Evolutionary conservation across 2,113 vertebrate species (phyloP).

Genomic region (Recurvirostra avosetta): DNA sequence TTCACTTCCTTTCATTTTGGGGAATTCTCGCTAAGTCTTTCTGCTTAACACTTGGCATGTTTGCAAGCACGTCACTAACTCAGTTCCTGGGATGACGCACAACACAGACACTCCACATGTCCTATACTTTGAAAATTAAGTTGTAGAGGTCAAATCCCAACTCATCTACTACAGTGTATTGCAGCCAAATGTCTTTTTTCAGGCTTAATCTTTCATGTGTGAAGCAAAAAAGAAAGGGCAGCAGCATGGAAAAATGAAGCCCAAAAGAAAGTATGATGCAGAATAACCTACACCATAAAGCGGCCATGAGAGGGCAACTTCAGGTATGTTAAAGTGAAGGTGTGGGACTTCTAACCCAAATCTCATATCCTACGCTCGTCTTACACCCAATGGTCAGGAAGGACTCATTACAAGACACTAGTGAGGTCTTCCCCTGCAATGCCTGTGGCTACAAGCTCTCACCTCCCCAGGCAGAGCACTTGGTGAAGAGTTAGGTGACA

Average conservation of each 20-base stretch:
- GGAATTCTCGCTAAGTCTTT: background rate
- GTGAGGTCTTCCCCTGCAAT: accelerated
- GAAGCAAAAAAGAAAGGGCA: background rate
- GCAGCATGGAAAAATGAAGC: background rate
- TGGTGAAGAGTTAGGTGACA: background rate
- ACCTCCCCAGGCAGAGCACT: background rate
- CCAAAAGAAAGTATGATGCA: background rate
- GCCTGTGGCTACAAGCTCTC: background rate
- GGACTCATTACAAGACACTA: background rate
- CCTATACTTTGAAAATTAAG: background rate
- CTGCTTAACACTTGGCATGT: background rate
- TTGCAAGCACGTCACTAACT: background rate
- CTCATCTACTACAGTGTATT: background rate
- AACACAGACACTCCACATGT: background rate
- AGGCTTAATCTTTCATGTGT: background rate
- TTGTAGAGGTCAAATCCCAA: background rate
- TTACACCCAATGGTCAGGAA: background rate
- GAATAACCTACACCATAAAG: background rate
- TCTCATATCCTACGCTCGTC: background rate
- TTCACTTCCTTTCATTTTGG: background rate
- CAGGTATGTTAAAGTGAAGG: background rate
- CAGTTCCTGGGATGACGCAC: background rate
- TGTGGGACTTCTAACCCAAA: background rate
- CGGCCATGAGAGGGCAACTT: background rate
- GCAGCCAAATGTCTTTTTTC: background rate